Percentiles rank a stretch among this genome's conserved stretches.
These are phyloP conservation scores for Scrobipalpa atriplicella DNA, from an alignment of 2,888 invertebrate species.

Conservation along the genomic window DNA sequence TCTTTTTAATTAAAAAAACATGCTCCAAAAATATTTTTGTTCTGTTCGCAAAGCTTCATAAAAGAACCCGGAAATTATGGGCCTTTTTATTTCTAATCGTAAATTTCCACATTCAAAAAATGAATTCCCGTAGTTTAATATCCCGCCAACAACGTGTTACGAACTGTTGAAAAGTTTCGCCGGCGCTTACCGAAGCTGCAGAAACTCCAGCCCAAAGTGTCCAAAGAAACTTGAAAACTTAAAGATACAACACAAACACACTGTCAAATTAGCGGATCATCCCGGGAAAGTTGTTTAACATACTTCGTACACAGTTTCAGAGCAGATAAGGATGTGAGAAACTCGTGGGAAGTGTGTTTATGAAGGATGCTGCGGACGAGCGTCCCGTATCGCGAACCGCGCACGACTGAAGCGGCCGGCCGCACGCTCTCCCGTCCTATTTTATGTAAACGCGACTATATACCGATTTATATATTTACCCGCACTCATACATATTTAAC, in stretches of 20 bases:
- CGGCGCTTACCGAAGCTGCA: constrained; percentile 34
- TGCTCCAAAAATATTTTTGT: neutral
- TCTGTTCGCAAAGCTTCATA: neutral
- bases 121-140: constrained; percentile 11
- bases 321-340: constrained; percentile 23
- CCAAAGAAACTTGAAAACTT: constrained; percentile 31
- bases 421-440: constrained; percentile 66
- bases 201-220: constrained; percentile 33
- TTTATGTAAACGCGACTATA: constrained; percentile 77
- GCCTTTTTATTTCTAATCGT: neutral
- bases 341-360: constrained; percentile 26
- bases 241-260: constrained; percentile 31
- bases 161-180: constrained; percentile 31
- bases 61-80: neutral
- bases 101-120: neutral
- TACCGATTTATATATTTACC: constrained; percentile 83
- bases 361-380: constrained; percentile 30
- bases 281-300: constrained; percentile 22
- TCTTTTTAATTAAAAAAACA: too few relatives aligned
- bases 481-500: constrained; percentile 83
- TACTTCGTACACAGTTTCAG: constrained; percentile 27
- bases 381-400: constrained; percentile 54
- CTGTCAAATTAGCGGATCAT: constrained; percentile 23
- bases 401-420: constrained; percentile 69
- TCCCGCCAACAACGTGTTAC: constrained; percentile 20